A percentile compares a stretch with the other conserved stretches of the same genome.
Evolutionary conservation across 2,888 invertebrate species (phyloP).

Genomic region (Myopa testacea): DNA sequence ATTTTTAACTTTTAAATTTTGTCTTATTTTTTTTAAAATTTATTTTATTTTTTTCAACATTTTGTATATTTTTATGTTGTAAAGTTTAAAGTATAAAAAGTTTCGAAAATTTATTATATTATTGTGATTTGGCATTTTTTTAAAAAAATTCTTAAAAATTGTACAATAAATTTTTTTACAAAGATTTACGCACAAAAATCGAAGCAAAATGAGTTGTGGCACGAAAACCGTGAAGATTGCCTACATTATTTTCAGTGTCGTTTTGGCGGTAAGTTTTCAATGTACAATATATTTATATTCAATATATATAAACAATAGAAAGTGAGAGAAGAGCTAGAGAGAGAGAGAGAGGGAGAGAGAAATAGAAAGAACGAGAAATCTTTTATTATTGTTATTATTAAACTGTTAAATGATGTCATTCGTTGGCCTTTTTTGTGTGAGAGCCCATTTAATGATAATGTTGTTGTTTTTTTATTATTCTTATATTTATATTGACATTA

Average conservation of each 20-base stretch:
- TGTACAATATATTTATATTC: background rate
- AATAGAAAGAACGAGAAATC: background rate
- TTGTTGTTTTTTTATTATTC: background rate
- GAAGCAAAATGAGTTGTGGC: slow-evolving; percentile 58
- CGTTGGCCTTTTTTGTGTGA: background rate
- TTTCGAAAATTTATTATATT: background rate
- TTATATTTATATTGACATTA: background rate
- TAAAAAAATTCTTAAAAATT: background rate
- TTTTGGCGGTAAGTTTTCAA: slow-evolving; percentile 62
- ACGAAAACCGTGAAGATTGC: slow-evolving; percentile 60
- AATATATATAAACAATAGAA: background rate
- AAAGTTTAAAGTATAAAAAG: background rate
- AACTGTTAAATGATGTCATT: slow-evolving; percentile 14
- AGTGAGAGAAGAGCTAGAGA: no score
- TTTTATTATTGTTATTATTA: background rate
- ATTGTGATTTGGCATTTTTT: background rate
- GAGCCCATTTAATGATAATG: no score
- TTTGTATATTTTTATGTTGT: no score
- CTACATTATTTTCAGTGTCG: slow-evolving; percentile 57
- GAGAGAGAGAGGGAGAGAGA: background rate
- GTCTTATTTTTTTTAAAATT: no score
- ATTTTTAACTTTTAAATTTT: no score
- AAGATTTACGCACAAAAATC: slow-evolving; percentile 36
- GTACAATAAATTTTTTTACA: slow-evolving; percentile 38
- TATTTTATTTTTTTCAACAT: no score